These are phyloP conservation scores for Drosophila kikkawai DNA, from an alignment of 1,140 invertebrate species.

Conservation along the genomic window DNA sequence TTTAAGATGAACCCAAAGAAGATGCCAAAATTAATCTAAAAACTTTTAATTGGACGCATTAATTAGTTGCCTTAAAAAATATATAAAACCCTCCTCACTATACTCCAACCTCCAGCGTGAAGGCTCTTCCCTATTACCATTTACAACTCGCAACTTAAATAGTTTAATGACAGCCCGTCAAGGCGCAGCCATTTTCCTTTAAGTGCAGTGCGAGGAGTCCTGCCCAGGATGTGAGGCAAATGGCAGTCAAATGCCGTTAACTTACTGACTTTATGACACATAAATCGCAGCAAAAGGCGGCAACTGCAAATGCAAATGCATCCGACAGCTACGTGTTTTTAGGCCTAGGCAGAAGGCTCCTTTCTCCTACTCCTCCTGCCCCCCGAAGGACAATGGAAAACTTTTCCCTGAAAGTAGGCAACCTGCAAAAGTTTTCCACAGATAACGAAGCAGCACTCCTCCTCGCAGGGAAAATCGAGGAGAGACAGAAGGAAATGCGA, in stretches of 20 bases:
- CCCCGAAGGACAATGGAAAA: slow-evolving; percentile 27
- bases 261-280: slow-evolving; percentile 84
- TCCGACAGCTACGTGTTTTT: slow-evolving; percentile 48
- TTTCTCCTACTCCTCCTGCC: neutral
- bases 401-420: slow-evolving; percentile 62
- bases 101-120: neutral
- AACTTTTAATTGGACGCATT: slow-evolving; percentile 17
- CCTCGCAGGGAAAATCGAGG: slow-evolving; percentile 11
- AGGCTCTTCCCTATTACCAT: slow-evolving; percentile 4
- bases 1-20: neutral
- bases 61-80: slow-evolving; percentile 19
- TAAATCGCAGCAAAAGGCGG: slow-evolving; percentile 64
- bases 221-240: slow-evolving; percentile 54
- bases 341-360: slow-evolving; percentile 22
- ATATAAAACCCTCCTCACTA: neutral
- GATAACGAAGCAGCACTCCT: slow-evolving; percentile 42
- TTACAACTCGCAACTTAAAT: slow-evolving; percentile 12
- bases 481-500: slow-evolving; percentile 5
- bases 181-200: slow-evolving; percentile 21
- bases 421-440: slow-evolving; percentile 48
- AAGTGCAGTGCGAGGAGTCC: slow-evolving; percentile 21
- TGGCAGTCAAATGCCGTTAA: slow-evolving; percentile 79
- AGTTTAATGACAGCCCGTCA: slow-evolving; percentile 25
- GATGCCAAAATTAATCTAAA: slow-evolving; percentile 1
- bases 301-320: slow-evolving; percentile 35